phyloP scores from a whole-genome alignment of 1,140 invertebrate genomes.

The Contarinia nasturtii region DNA sequence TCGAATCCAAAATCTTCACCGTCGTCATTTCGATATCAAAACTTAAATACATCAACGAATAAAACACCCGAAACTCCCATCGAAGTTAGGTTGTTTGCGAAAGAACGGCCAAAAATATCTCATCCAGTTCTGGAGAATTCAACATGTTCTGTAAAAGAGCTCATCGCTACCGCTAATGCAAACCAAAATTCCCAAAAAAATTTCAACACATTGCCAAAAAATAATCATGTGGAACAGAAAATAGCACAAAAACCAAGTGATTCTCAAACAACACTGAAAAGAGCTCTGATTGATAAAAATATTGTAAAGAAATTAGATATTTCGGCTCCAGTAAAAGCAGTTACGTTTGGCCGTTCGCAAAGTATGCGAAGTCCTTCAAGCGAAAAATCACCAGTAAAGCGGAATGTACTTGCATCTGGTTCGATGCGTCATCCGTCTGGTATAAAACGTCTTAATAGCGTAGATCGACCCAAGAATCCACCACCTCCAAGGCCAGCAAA shows the following conservation, averaged over 20 bases:
- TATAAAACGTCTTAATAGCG: conserved; percentile 38
- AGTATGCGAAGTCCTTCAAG: conserved; percentile 46
- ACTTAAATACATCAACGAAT: no score
- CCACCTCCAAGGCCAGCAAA: conserved; percentile 35
- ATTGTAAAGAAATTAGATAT: conserved; percentile 56
- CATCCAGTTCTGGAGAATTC: conserved; percentile 59
- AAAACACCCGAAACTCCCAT: conserved; percentile 23
- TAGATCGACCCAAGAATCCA: conserved; percentile 36
- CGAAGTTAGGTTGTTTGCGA: conserved; percentile 11
- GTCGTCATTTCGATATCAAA: no score
- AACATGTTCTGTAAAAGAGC: conserved; percentile 52
- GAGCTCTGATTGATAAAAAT: conserved; percentile 43
- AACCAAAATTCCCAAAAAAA: conserved; percentile 17
- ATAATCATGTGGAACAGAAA: neutral
- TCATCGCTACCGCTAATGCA: conserved; percentile 30
- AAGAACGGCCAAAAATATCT: conserved; percentile 51
- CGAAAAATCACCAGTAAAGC: conserved; percentile 13
- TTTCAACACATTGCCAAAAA: conserved; percentile 26
- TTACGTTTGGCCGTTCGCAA: conserved; percentile 43
- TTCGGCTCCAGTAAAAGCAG: conserved; percentile 47
- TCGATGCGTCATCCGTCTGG: conserved; percentile 48
- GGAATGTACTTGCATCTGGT: conserved; percentile 51
- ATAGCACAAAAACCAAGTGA: neutral
- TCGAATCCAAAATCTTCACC: conserved; percentile 7
- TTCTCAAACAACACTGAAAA: conserved; percentile 27